Evolutionary conservation across 2,797 vertebrate genomes (phyloP).

Genomic region (Sebastiscus albofasciatus): DNA sequence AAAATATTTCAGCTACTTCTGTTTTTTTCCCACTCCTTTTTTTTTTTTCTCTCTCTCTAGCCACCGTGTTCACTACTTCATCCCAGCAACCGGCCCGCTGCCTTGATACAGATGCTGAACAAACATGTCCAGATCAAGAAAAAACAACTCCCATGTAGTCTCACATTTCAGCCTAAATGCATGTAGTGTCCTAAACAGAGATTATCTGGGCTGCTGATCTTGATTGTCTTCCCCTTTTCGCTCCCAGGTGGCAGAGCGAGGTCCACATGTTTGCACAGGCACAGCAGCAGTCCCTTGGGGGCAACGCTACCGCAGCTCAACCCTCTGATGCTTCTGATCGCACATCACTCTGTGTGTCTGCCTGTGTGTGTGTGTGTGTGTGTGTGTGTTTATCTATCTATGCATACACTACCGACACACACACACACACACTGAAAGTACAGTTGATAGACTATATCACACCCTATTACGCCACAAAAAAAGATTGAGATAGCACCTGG

Average conservation of each 20-base stretch:
- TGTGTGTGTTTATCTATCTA: constrained; percentile 57
- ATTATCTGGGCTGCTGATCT: constrained; percentile 79
- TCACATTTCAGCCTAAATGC: constrained; percentile 79
- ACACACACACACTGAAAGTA: constrained; percentile 33
- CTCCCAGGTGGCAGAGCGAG: constrained; percentile 73
- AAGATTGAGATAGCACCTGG: constrained; percentile 56
- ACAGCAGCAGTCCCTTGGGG: constrained; percentile 70
- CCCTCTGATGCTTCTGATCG: constrained; percentile 75
- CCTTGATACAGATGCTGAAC: constrained; percentile 66
- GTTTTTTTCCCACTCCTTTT: neutral
- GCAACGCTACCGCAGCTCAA: constrained; percentile 65
- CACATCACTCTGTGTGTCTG: constrained; percentile 53
- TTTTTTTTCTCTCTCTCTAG: neutral
- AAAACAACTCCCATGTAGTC: constrained; percentile 71
- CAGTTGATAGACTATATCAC: constrained; percentile 67
- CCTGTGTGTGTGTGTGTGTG: constrained; percentile 25
- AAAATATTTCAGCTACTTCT: constrained; percentile 41
- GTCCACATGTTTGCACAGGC: constrained; percentile 81
- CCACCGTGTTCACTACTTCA: constrained; percentile 4
- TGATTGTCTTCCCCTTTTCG: constrained; percentile 77
- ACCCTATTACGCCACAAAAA: constrained; percentile 52
- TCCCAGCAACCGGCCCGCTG: constrained; percentile 28
- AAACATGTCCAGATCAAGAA: constrained; percentile 77
- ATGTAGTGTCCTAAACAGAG: constrained; percentile 78
- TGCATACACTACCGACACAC: constrained; percentile 26